Evolutionary conservation across 2,113 vertebrate species (phyloP), one percentile per base, ranked within the genome.

Genomic region (Phodopus roborovskii): DNA sequence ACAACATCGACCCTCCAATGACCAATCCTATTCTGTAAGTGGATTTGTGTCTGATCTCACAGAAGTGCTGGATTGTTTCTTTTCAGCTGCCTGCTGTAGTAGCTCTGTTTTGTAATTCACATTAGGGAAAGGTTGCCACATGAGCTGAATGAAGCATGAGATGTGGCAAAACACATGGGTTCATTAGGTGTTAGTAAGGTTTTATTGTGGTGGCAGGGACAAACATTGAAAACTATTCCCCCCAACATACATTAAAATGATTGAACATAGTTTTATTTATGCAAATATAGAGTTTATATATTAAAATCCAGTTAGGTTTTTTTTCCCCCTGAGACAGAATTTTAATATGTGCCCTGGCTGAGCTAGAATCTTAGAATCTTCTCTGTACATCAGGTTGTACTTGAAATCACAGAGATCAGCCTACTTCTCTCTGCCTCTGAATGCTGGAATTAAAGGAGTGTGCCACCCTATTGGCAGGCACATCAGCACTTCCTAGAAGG

Each of bases 11-110:
- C 5, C 91, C 94, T 75, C 95, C 95, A 45, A 97, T 64, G 78
- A 93, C 93, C 68, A 95, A 98, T 88, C 75, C 42, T 0, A 94
- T 81, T 45, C 74, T 75, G 98, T 99, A 97, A 98, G 98, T 98
- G 71, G 50, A 78, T n/a, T 93, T 90, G 77, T n/a, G n/a, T 81
- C 88, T 42, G 2, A 62, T 85, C 85, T 79, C 77, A 30, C 45
- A 73, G 60, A 84, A 30, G 36, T 7, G 4, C 20, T 5, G 26
- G 60, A 9, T 39, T 24, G 58, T 82, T 60, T 75, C 6, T 19
- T 70, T 91, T 68, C 48, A 64, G 62, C 53, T 8, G 79, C 48
- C 70, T 74, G 83, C 13, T 82, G 66, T 58, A 58, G 4, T 17
- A 3, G 36, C 42, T 92, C 60, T 33, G 22, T 28, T 94, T 90